These are phyloP conservation scores for Otocyon megalotis DNA, from an alignment of 2,113 vertebrate species.

Conservation along the genomic window DNA sequence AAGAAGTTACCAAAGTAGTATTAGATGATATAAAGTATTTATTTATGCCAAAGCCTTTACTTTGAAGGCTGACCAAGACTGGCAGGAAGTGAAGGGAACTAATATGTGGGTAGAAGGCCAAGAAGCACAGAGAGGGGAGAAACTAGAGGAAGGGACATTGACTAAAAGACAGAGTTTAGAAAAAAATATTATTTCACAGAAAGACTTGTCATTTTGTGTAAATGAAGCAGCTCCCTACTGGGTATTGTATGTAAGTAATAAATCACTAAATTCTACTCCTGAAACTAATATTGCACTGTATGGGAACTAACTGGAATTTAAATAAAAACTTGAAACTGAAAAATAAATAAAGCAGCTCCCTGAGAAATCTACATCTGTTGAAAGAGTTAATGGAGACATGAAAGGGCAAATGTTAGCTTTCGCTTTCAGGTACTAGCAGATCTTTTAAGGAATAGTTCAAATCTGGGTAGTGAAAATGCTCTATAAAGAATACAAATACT, in stretches of 20 bases:
- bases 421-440: conserved; percentile 8
- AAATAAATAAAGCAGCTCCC: neutral
- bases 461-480: conserved; percentile 19
- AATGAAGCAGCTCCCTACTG: neutral
- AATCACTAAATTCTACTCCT: neutral
- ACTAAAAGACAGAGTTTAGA: neutral
- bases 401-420: conserved; percentile 6
- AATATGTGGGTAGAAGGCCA: neutral
- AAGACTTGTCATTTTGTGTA: neutral
- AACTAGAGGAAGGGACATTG: neutral
- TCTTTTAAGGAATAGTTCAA: conserved; percentile 67
- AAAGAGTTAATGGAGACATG: conserved; percentile 31
- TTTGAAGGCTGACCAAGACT: neutral
- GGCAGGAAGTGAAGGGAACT: neutral
- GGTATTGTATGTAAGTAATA: neutral
- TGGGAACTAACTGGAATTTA: neutral
- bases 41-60: neutral
- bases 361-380: neutral
- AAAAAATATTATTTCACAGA: neutral
- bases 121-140: neutral
- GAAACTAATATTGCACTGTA: neutral
- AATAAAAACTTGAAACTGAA: neutral
- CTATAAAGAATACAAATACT: conserved; percentile 52
- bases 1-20: neutral
- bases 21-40: neutral